Evolutionary conservation across 2,888 invertebrate species (phyloP).

Genomic region (Therioaphis trifolii): DNA sequence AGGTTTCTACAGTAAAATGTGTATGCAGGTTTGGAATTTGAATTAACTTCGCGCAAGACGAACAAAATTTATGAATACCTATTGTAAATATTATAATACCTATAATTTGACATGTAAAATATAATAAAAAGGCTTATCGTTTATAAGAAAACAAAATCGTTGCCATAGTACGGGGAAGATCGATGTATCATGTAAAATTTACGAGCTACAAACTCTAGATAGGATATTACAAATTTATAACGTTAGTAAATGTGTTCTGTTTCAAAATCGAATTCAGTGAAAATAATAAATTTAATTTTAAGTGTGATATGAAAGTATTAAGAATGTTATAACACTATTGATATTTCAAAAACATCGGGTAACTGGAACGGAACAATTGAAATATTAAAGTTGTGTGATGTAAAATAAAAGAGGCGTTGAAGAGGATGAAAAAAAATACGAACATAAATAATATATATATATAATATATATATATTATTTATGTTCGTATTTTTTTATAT

Average conservation of each 20-base stretch:
- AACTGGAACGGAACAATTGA: slow-evolving; percentile 40
- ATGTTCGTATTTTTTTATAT: too few relatives aligned
- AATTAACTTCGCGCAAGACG: background rate
- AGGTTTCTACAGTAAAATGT: background rate
- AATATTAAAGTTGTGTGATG: slow-evolving; percentile 28
- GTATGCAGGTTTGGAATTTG: background rate
- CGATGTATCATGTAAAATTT: background rate
- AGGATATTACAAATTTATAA: slow-evolving; percentile 11
- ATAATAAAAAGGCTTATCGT: background rate
- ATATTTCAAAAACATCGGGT: slow-evolving; percentile 31
- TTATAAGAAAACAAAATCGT: slow-evolving; percentile 24
- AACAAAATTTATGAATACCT: too few relatives aligned
- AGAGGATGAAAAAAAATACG: slow-evolving; percentile 14
- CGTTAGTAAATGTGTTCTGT: background rate
- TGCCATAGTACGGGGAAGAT: too few relatives aligned
- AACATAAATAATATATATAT: background rate
- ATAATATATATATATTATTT: background rate
- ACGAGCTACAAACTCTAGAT: background rate
- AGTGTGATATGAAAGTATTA: background rate
- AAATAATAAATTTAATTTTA: slow-evolving; percentile 28
- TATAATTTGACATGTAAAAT: background rate
- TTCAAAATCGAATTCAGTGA: slow-evolving; percentile 17
- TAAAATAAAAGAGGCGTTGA: background rate
- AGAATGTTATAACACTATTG: slow-evolving; percentile 22
- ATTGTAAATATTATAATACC: slow-evolving; percentile 12